Percentiles rank a stretch among this genome's conserved stretches.
phyloP scores from a whole-genome alignment of 2,888 invertebrate genomes.

The Agrotis segetum region DNA sequence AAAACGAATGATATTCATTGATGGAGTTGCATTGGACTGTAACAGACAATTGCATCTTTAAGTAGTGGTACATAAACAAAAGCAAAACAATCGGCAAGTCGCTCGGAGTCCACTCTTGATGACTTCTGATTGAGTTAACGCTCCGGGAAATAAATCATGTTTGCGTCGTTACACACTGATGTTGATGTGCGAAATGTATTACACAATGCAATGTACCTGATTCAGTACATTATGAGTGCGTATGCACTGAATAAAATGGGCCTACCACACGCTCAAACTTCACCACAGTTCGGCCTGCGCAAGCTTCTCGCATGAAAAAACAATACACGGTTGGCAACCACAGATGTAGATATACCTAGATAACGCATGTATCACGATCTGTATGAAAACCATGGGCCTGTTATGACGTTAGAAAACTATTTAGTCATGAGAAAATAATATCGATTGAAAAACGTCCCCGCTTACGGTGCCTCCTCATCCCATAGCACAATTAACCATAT shows the following conservation, averaged over 20 bases:
- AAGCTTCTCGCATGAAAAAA: too few relatives aligned
- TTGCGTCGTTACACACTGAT: neutral
- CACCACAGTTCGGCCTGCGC: too few relatives aligned
- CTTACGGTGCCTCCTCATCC: too few relatives aligned
- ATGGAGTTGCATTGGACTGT: conserved; percentile 3
- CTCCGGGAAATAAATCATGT: conserved; percentile 11
- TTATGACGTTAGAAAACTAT: too few relatives aligned
- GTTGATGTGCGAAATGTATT: conserved; percentile 1
- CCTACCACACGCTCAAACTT: too few relatives aligned
- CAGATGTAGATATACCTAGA: too few relatives aligned
- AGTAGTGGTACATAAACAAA: conserved; percentile 31
- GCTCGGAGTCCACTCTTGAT: conserved; percentile 42
- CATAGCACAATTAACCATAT: too few relatives aligned
- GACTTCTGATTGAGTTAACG: conserved; percentile 52
- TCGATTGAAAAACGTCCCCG: too few relatives aligned
- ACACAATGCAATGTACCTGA: neutral
- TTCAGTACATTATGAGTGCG: neutral
- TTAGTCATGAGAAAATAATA: too few relatives aligned
- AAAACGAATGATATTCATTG: conserved; percentile 9
- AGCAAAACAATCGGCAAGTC: conserved; percentile 11
- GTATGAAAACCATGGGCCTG: too few relatives aligned
- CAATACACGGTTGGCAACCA: too few relatives aligned
- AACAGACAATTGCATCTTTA: conserved; percentile 33
- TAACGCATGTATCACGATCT: too few relatives aligned
- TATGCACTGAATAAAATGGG: neutral